phyloP scores from a whole-genome alignment of 92 coral and sea anemone genomes.

The Pocillopora grandis region DNA sequence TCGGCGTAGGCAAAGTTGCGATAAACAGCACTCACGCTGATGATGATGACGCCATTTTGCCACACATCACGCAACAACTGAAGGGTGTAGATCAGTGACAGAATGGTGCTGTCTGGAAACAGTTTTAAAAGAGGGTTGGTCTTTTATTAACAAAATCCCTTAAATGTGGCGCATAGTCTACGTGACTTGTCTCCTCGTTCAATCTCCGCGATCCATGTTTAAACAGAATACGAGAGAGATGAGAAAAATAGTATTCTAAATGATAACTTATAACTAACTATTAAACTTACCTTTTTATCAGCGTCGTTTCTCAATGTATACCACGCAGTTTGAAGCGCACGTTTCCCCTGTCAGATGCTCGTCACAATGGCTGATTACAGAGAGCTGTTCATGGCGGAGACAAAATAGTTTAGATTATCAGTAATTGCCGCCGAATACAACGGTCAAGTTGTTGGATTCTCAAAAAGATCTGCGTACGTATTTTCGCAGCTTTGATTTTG shows the following conservation, averaged over 20 bases:
- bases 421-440: neutral
- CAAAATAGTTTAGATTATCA: neutral
- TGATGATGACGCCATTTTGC: conserved; percentile 51
- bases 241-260: no score
- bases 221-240: no score
- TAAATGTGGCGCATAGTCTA: no score
- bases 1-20: conserved; percentile 62
- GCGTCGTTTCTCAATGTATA: no score
- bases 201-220: no score
- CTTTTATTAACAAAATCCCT: no score
- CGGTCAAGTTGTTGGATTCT: neutral
- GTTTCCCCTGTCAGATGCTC: neutral
- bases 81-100: conserved; percentile 74
- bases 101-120: conserved; percentile 55
- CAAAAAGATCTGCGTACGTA: conserved; percentile 1
- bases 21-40: conserved; percentile 77
- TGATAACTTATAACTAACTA: no score
- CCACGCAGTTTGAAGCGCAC: no score
- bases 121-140: neutral
- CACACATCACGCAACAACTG: conserved; percentile 82
- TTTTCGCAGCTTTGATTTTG: conserved; percentile 8
- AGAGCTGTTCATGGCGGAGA: neutral
- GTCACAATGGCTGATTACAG: neutral
- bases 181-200: no score
- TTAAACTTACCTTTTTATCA: no score